Conservation (phyloP, 2,888 invertebrate genomes). For the Drosophila niveifrons region DNA sequence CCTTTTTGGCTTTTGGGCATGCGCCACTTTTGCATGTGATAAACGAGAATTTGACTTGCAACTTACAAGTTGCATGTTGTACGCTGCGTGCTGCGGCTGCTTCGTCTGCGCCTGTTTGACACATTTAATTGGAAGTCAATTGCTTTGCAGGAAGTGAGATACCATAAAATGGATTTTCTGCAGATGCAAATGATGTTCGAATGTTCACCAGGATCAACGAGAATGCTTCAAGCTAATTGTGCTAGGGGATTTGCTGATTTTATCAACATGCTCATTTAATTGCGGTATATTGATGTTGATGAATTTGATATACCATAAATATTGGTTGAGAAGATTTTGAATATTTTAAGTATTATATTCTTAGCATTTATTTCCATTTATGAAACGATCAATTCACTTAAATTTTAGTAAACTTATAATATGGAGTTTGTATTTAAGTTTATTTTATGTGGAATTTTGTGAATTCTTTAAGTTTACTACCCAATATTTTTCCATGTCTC, state of each 20-base stretch:
- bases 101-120: constrained; percentile 41
- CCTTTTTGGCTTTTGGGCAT: constrained; percentile 40
- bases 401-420: neutral
- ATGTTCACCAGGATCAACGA: neutral
- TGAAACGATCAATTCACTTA: neutral
- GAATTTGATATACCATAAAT: neutral
- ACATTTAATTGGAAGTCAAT: constrained; percentile 76
- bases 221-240: neutral
- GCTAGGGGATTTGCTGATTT: neutral
- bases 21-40: constrained; percentile 56
- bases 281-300: neutral
- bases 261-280: neutral
- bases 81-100: constrained; percentile 37
- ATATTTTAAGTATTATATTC: neutral
- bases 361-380: neutral
- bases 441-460: too few species aligned
- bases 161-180: constrained; percentile 11
- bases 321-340: neutral
- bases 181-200: neutral
- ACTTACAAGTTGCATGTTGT: neutral
- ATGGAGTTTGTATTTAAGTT: too few species aligned
- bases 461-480: too few species aligned
- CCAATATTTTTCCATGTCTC: too few species aligned
- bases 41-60: constrained; percentile 18
- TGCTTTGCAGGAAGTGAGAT: constrained; percentile 50